Evolutionary conservation across 1,140 invertebrate genomes (phyloP).

Genomic region (Drosophila lowei): DNA sequence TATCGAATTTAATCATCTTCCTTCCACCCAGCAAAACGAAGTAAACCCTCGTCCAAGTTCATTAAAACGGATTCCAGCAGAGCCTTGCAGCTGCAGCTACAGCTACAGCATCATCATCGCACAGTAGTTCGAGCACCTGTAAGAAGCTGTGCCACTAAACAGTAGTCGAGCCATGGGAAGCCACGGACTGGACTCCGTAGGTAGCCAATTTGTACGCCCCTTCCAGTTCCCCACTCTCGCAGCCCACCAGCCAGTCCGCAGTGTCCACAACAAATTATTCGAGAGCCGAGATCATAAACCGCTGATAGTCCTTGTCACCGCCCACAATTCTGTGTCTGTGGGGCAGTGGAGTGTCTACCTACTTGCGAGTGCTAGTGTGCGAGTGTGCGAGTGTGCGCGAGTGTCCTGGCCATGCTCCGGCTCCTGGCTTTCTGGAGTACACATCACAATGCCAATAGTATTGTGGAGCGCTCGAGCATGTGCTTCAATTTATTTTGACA

Average conservation of each 20-base stretch:
- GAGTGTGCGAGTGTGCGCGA: too few species aligned
- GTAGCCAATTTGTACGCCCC: constrained; percentile 60
- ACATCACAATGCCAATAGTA: constrained; percentile 64
- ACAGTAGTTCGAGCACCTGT: constrained; percentile 56
- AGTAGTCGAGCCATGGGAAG: constrained; percentile 41
- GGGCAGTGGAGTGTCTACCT: background rate
- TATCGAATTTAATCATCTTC: constrained; percentile 36
- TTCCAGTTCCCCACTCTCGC: constrained; percentile 10
- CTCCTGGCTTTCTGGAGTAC: background rate
- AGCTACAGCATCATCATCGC: constrained; percentile 25
- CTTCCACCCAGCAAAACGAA: background rate
- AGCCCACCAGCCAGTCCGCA: constrained; percentile 9
- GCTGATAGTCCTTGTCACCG: constrained; percentile 56
- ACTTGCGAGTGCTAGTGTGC: background rate
- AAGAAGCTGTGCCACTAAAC: constrained; percentile 34
- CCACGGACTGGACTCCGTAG: constrained; percentile 12
- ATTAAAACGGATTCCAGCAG: constrained; percentile 49
- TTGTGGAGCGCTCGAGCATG: constrained; percentile 72
- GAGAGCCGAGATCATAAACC: constrained; percentile 63
- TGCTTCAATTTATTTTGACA: constrained; percentile 77
- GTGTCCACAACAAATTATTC: constrained; percentile 30
- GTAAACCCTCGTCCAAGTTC: constrained; percentile 36
- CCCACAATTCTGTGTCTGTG: constrained; percentile 3
- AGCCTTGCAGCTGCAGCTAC: constrained; percentile 9
- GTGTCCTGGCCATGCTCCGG: background rate